Evolutionary conservation across 2,113 vertebrate species (phyloP).

Genomic region (Neodontobutis hainanensis): DNA sequence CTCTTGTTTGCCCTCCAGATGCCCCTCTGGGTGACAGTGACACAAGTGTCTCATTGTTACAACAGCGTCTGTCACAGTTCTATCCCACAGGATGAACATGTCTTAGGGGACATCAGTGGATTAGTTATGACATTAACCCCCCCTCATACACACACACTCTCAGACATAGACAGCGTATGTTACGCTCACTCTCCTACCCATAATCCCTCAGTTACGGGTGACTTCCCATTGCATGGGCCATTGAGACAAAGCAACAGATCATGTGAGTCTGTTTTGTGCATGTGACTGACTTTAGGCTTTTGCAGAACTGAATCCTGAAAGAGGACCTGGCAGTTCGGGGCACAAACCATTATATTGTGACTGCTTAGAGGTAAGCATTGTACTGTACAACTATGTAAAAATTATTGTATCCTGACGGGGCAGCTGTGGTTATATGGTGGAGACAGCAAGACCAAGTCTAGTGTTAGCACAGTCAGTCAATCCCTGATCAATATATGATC

Average conservation of each 20-base stretch:
- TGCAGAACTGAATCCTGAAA: background rate
- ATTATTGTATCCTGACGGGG: conserved; percentile 10
- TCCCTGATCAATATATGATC: conserved; percentile 56
- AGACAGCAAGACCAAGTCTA: conserved; percentile 14
- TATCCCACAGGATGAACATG: conserved; percentile 29
- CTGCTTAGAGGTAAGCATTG: conserved; percentile 38
- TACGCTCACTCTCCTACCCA: conserved; percentile 59
- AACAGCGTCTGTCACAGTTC: conserved; percentile 52
- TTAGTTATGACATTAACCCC: conserved; percentile 68
- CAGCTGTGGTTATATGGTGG: conserved; percentile 11
- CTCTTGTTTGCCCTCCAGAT: conserved; percentile 26
- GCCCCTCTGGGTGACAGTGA: conserved; percentile 56
- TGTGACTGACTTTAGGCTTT: conserved; percentile 22
- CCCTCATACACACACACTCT: conserved; percentile 26
- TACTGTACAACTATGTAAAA: conserved; percentile 25
- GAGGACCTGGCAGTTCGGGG: conserved; percentile 6
- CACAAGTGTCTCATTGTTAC: conserved; percentile 74
- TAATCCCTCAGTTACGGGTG: conserved; percentile 68
- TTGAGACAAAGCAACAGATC: conserved; percentile 70
- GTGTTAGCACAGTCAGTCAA: conserved; percentile 20
- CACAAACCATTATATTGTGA: conserved; percentile 17
- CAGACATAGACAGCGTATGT: conserved; percentile 16
- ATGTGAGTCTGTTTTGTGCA: conserved; percentile 49
- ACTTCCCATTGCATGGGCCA: conserved; percentile 68
- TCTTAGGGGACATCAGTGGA: conserved; percentile 61